Evolutionary conservation across 2,888 invertebrate species (phyloP).

Genomic region (Caradrina kadenii): DNA sequence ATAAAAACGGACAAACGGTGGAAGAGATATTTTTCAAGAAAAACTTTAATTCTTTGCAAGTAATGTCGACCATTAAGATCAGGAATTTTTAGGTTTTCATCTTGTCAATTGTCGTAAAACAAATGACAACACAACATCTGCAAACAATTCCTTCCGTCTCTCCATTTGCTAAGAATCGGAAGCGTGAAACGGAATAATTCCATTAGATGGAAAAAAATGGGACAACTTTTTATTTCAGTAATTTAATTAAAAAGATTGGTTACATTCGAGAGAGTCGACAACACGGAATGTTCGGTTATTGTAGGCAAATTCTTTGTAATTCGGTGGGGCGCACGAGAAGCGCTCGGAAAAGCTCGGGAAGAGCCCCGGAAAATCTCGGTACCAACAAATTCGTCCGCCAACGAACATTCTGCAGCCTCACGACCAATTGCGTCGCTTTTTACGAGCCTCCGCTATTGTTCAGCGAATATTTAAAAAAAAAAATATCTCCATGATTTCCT

Average conservation of each 20-base stretch:
- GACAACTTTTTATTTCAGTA: constrained; percentile 66
- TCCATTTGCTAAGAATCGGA: constrained; percentile 42
- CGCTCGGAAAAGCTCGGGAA: constrained; percentile 63
- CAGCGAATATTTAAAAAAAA: constrained; percentile 69
- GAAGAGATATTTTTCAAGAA: not conserved
- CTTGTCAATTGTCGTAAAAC: not conserved
- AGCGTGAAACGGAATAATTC: constrained; percentile 63
- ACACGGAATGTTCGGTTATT: constrained; percentile 75
- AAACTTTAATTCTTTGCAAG: constrained; percentile 10
- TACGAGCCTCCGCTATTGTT: constrained; percentile 72
- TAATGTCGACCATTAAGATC: not conserved
- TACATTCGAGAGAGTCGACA: constrained; percentile 69
- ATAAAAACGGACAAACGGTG: constrained; percentile 28
- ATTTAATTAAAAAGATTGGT: constrained; percentile 81
- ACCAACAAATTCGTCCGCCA: constrained; percentile 71
- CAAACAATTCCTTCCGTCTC: constrained; percentile 30
- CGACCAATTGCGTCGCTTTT: constrained; percentile 75
- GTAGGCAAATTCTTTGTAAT: constrained; percentile 74
- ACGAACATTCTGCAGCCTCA: constrained; percentile 70
- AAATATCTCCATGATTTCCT: constrained; percentile 63
- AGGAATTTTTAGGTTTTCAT: not conserved
- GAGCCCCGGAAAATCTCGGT: constrained; percentile 71
- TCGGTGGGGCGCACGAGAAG: constrained; percentile 57
- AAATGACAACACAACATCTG: constrained; percentile 30
- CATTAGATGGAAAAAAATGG: constrained; percentile 57